These are phyloP conservation scores for Mylabris sibirica DNA, from an alignment of 2,888 invertebrate species.

Conservation along the genomic window DNA sequence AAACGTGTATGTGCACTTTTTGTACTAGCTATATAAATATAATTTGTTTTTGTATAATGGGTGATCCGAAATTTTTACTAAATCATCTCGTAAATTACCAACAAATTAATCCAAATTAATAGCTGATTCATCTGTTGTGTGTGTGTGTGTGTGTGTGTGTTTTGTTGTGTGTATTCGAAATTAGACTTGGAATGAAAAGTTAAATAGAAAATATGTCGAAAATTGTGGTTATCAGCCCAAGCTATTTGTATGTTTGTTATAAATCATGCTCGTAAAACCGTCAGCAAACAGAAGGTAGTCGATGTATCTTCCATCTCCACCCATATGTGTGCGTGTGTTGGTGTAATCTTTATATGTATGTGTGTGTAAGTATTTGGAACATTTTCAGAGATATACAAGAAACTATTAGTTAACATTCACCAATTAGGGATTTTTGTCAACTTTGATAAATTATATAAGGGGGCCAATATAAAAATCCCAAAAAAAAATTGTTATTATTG, in stretches of 20 bases:
- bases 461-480: neutral
- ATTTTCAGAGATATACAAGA: conserved; percentile 38
- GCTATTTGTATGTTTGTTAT: conserved; percentile 41
- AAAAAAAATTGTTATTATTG: neutral
- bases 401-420: conserved; percentile 48
- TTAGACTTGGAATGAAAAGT: conserved; percentile 28
- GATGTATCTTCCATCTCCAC: conserved; percentile 49
- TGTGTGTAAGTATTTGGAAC: conserved; percentile 40
- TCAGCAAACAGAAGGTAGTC: conserved; percentile 54
- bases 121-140: no score
- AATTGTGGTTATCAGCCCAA: conserved; percentile 52
- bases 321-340: conserved; percentile 40
- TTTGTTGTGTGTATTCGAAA: conserved; percentile 10
- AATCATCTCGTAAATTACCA: neutral
- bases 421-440: conserved; percentile 40
- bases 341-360: neutral
- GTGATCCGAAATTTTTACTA: neutral
- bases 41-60: neutral
- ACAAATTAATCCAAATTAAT: neutral
- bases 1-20: neutral
- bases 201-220: conserved; percentile 48
- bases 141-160: neutral
- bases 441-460: conserved; percentile 38
- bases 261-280: conserved; percentile 55
- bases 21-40: no score